Evolutionary conservation across 2,888 invertebrate species (phyloP), one percentile per base, ranked within the genome.

Genomic region (Lasioglossum malachurum): DNA sequence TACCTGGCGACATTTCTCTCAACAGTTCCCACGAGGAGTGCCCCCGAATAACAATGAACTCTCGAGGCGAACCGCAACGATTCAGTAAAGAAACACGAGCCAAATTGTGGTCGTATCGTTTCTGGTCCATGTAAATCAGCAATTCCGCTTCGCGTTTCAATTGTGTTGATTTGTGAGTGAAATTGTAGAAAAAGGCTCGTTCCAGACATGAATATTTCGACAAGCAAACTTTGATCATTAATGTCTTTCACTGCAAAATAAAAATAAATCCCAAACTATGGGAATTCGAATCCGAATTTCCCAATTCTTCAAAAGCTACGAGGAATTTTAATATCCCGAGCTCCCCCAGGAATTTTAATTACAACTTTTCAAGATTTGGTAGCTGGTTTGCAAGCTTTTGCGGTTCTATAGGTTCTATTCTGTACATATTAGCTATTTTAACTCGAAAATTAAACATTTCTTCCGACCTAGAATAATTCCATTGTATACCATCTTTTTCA

Each of bases 1-100:
- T 60, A 57, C 73, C 8, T 12, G n/a, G 49, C 27, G 73, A 49
- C 14, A 14, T 49, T 12, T 64, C 12, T 8, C 74, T 46, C 60
- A 67, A 78, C 31, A n/a, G 35, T 85, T 81, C 82, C 75, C 10
- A 3, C 19, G 19, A 31, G 19, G 31, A n/a, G 57, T 69, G 79
- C 46, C 76, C 84, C 77, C 82, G 89, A 89, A 89, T 89, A 86
- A 82, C 79, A 89, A 89, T 89, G 84, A 89, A 88, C 41, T 35
- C 74, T 71, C 27, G 16, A n/a, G 53, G 31, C 23, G 76, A 89
- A 89, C 88, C 82, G 82, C 73, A 27, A 64, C 35, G 27, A 76
- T 41, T n/a, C 31, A 75, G 35, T 12, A n/a, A 38, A 38, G 27
- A 64, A 44, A 41, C 53, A 23, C 8, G 23, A 67, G 8, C 69